Conservation (phyloP, 2,888 invertebrate genomes). For the Prenolepis imparis region DNA sequence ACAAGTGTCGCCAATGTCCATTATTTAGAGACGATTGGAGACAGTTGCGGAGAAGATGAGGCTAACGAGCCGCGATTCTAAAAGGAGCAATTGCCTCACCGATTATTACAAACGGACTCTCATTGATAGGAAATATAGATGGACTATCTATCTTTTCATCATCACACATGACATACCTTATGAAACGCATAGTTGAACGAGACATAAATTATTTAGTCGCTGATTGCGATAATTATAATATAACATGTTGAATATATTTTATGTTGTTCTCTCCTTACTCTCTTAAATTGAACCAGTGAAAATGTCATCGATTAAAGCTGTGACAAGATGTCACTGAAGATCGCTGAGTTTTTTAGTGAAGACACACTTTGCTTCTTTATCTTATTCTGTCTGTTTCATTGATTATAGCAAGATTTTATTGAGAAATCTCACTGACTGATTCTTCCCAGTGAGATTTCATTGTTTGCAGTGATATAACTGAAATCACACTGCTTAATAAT, state of each 20-base stretch:
- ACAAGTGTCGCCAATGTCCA: conserved; percentile 31
- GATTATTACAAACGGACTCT: neutral
- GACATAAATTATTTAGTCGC: neutral
- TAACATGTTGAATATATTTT: neutral
- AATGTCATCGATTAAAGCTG: neutral
- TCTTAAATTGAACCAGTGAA: neutral
- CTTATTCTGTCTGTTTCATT: neutral
- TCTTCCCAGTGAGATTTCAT: neutral
- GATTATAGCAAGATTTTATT: neutral
- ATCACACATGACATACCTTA: neutral
- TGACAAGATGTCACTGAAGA: neutral
- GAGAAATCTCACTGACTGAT: neutral
- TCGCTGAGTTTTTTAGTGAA: neutral
- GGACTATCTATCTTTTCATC: neutral
- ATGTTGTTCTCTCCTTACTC: neutral
- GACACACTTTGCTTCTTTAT: neutral
- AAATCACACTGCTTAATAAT: neutral
- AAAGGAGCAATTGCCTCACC: neutral
- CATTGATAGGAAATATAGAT: neutral
- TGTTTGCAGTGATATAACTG: neutral
- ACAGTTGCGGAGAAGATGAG: neutral
- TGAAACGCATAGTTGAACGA: neutral
- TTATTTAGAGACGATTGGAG: conserved; percentile 51
- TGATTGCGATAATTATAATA: neutral
- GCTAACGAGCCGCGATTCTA: neutral